Percentiles rank a stretch among this genome's conserved stretches.
phyloP scores from a whole-genome alignment of 2,888 invertebrate genomes.

The Dendrolimus pini region DNA sequence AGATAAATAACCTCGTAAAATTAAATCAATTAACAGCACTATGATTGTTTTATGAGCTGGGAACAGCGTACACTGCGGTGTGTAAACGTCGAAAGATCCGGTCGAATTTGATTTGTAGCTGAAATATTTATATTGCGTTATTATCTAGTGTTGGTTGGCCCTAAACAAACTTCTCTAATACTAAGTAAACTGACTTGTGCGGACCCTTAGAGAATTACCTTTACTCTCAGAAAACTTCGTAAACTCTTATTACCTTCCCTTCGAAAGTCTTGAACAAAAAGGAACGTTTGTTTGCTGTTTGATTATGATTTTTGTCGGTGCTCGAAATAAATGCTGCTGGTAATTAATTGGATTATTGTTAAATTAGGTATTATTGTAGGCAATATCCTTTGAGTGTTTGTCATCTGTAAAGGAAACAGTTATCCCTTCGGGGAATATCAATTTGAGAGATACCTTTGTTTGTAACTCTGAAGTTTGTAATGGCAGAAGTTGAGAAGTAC shows the following conservation, averaged over 20 bases:
- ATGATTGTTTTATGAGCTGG: no score
- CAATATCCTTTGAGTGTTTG: not conserved
- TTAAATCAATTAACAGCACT: no score
- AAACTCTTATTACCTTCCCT: conserved; percentile 50
- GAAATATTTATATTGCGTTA: conserved; percentile 60
- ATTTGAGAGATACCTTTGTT: not conserved
- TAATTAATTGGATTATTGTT: conserved; percentile 2
- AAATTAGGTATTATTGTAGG: not conserved
- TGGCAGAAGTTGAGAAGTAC: not conserved
- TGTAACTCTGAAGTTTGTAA: not conserved
- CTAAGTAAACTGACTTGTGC: conserved; percentile 55
- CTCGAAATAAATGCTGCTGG: conserved; percentile 3
- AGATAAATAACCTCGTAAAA: no score
- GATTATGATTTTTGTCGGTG: conserved; percentile 18
- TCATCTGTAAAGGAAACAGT: not conserved
- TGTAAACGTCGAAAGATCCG: not conserved
- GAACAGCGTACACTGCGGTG: no score
- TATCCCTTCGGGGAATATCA: not conserved
- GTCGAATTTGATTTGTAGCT: conserved; percentile 37
- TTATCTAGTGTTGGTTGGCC: conserved; percentile 50
- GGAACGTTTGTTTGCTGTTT: conserved; percentile 27
- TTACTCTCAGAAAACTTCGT: conserved; percentile 50
- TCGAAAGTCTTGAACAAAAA: conserved; percentile 35
- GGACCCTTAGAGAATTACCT: conserved; percentile 55
- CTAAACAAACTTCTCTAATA: conserved; percentile 62